Percentiles rank a stretch among this genome's conserved stretches.
Evolutionary conservation across 1,140 invertebrate genomes (phyloP).

Genomic region (Drosophila albomicans): DNA sequence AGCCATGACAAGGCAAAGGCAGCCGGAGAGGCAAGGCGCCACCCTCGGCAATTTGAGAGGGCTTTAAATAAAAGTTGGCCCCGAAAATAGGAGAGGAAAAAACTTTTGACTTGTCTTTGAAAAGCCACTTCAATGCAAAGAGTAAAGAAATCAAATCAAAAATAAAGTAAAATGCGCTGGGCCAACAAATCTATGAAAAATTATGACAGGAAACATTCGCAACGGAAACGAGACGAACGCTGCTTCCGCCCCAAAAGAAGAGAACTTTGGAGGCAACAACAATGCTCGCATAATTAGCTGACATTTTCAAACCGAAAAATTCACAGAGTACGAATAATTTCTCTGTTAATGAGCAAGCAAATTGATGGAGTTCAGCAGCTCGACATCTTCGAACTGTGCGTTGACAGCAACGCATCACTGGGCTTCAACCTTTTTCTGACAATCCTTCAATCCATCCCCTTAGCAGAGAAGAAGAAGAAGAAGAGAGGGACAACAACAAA

Average conservation of each 20-base stretch:
- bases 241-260: constrained; percentile 52
- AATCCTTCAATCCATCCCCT: constrained; percentile 9
- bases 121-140: constrained; percentile 52
- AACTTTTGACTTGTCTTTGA: constrained; percentile 72
- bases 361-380: constrained; percentile 16
- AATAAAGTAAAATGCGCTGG: constrained; percentile 16
- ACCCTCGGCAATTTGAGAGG: constrained; percentile 39
- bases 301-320: constrained; percentile 47
- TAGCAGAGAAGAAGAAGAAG: too few species aligned
- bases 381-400: constrained; percentile 49
- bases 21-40: not conserved
- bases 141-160: constrained; percentile 51
- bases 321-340: constrained; percentile 33
- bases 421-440: constrained; percentile 58
- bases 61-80: constrained; percentile 69
- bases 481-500: constrained; percentile 24
- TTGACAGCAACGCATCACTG: constrained; percentile 43
- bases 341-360: constrained; percentile 52
- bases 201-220: constrained; percentile 75
- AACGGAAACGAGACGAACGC: constrained; percentile 73
- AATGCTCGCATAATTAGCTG: constrained; percentile 66
- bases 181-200: constrained; percentile 59
- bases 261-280: constrained; percentile 11
- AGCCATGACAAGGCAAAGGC: constrained; percentile 67
- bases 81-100: constrained; percentile 1